Base-by-base conservation (phyloP, 1,140 invertebrate genomes). In the Apis laboriosa region DNA sequence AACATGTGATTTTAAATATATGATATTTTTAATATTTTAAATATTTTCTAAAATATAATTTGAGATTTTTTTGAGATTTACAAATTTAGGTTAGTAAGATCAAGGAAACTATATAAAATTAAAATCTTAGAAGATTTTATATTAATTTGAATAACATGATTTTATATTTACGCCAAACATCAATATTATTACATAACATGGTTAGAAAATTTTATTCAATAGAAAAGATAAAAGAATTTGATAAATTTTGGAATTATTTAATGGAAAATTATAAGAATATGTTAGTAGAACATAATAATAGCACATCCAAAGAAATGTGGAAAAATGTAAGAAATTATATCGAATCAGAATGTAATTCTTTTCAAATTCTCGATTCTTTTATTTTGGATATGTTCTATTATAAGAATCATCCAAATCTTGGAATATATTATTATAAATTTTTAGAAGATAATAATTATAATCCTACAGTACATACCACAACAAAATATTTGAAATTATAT, bases 381-480 rank as follows among this genome's bases (percentile, higher is more conserved):
- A 94, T 96, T 24, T 86, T 96, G 63, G 93, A 94, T 60, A 43
- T 94, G 51, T 95, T 95, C 90, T 86, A 91, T 19, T 83, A 60
- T 7, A 72, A 86, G 0, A 92, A 92, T 19, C 93, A 95, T 49
- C 88, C 95, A 83, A 84, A 95, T 63, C 84, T 94, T 63, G 96
- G 95, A 9, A 93, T 95, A 81, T 94, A 92, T 53, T 97, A 95
- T 92, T 90, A 95, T 13, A 90, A 95, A 13, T 95, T 95, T 93
- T 90, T 97, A 28, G 91, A 93, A 86, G 84, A 88, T 12, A 92
- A 92, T 51, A 92, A 94, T 63, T 90, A 89, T 56, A 88, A 95
- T 61, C 88, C 95, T 12, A 95, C 95, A 91, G 84, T 96, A 34
- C 95, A 95, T 28, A 92, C 94, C 9, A 90, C 94, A 49, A 95